These are phyloP conservation scores for Pica pica DNA, from an alignment of 2,113 vertebrate species.

Conservation along the genomic window DNA sequence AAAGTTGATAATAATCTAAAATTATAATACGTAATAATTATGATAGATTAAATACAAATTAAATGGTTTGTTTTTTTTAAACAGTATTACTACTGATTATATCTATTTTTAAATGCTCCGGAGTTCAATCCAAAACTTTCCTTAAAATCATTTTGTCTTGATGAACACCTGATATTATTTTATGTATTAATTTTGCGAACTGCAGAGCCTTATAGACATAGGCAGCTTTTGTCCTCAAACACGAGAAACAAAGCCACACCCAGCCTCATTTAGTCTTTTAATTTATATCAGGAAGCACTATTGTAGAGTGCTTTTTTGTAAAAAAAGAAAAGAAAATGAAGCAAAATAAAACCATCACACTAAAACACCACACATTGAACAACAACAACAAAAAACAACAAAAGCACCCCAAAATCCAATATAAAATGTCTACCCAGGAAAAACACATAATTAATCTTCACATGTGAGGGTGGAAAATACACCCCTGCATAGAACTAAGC, in stretches of 20 bases:
- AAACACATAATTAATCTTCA: not conserved
- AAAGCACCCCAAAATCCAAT: accelerated
- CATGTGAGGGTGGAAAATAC: not conserved
- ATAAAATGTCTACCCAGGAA: not conserved
- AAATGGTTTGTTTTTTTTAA: not conserved
- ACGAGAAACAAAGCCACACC: not conserved
- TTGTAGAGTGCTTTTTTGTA: accelerated
- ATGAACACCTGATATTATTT: not conserved
- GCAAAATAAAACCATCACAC: not conserved
- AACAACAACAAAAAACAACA: no score
- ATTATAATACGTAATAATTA: not conserved
- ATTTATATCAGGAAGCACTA: not conserved
- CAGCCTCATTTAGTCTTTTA: not conserved
- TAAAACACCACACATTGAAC: no score
- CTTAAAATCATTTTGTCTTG: not conserved
- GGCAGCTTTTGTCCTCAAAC: not conserved
- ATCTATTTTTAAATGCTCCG: not conserved
- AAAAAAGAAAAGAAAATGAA: not conserved
- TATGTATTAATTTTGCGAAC: not conserved
- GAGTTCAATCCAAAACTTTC: not conserved
- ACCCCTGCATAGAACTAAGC: not conserved
- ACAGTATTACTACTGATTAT: not conserved
- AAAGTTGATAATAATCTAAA: not conserved
- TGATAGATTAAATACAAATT: not conserved
- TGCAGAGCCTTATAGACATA: not conserved